Conservation (phyloP, 2,113 vertebrate species). For the Hippopotamus amphibius region DNA sequence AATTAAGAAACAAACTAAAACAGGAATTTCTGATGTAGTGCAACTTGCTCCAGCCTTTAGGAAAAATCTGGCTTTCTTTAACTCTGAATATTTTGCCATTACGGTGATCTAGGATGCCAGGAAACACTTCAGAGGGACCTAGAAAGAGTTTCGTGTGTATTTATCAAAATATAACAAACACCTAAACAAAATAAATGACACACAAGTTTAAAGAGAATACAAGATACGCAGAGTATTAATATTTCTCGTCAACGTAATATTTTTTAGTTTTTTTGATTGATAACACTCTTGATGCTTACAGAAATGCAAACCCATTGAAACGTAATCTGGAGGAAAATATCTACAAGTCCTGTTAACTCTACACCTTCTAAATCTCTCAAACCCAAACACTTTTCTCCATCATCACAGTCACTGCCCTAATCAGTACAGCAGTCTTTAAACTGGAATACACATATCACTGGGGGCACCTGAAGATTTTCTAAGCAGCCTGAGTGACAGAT, state of each 20-base stretch:
- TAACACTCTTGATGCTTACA: background rate
- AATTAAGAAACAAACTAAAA: background rate
- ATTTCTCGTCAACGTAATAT: background rate
- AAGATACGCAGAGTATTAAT: background rate
- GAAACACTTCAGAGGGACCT: background rate
- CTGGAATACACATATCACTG: background rate
- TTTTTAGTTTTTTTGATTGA: background rate
- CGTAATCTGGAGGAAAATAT: background rate
- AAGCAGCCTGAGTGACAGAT: background rate
- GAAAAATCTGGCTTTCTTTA: slow-evolving; percentile 20
- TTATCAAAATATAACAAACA: slow-evolving; percentile 42
- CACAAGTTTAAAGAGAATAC: slow-evolving; percentile 16
- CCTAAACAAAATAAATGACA: slow-evolving; percentile 52
- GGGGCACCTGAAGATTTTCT: background rate
- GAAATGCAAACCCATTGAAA: background rate
- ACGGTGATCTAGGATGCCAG: background rate
- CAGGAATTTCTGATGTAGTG: background rate
- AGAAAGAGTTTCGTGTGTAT: background rate
- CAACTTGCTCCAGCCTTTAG: background rate
- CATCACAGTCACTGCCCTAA: background rate
- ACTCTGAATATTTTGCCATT: background rate
- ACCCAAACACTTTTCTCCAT: background rate
- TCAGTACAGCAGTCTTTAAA: background rate
- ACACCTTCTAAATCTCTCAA: background rate
- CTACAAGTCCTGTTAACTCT: background rate